Base-by-base conservation (phyloP, 2,888 invertebrate species). In the Drosophila cognata region DNA sequence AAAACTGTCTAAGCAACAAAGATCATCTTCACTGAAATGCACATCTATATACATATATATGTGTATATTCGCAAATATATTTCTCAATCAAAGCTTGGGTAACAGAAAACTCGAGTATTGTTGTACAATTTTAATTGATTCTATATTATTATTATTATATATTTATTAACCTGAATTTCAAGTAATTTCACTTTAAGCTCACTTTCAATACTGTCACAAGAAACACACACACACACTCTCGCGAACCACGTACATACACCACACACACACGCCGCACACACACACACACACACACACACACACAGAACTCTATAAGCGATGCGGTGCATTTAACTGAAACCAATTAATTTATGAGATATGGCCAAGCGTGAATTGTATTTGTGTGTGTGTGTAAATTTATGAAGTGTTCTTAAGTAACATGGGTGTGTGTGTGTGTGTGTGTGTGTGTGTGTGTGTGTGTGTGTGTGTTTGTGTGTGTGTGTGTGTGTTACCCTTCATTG, bases 271-370 rank as follows among this genome's bases (percentile, higher is more conserved):
- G 33, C 25, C 36, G 7, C 7, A n/a, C 38, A 50, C 41, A n/a
- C 21, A 33, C 21, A 21, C n/a, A n/a, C n/a, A n/a, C 35, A 35
- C 33, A 33, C 61, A 56, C 11, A 31, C 2, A 55, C 10, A 65
- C 38, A 18, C 21, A n/a, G 16, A 52, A 43, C 21, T 33, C 46
- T 53, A 29, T 18, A 56, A 61, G 75, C 75, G 77, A 74, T 74
- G 71, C 16, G 81, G 71, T 77, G 87, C 76, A 75, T 74, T 84
- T 74, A 75, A 73, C 71, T 76, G 70, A 62, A 77, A 78, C 78
- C 80, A 86, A 85, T 88, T 87, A 70, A 74, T 65, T 53, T 65
- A 61, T 62, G 67, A 55, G 21, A 46, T 60, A 38, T 62, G 46
- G 25, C 21, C 35, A 13, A 52, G n/a, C 21, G 21, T 7, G 35